Evolutionary conservation across 2,113 vertebrate genomes (phyloP).

Genomic region (Lophura nycthemera): DNA sequence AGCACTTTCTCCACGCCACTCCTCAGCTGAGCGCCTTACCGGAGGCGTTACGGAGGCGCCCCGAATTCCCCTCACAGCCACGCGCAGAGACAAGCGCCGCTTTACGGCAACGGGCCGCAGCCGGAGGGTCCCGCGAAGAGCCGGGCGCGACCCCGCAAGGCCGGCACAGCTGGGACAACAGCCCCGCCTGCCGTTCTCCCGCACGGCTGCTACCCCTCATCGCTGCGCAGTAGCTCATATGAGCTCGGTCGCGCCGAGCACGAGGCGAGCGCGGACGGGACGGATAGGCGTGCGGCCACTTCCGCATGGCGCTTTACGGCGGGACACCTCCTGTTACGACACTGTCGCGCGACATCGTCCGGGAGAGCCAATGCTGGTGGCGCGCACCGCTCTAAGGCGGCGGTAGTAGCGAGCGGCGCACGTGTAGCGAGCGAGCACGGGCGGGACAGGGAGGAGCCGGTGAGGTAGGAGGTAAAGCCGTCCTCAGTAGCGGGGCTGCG

Average conservation of each 20-base stretch:
- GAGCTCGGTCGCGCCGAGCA: background rate
- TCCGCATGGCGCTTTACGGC: background rate
- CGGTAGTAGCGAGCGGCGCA: background rate
- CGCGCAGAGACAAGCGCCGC: too few species aligned
- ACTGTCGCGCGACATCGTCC: background rate
- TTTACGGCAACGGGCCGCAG: too few species aligned
- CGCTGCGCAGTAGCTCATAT: too few species aligned
- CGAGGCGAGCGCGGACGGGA: background rate
- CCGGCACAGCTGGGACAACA: background rate
- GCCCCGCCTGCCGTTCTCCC: constrained; percentile 25
- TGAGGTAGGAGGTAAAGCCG: background rate
- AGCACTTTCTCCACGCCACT: background rate
- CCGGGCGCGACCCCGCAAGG: too few species aligned
- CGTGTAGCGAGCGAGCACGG: background rate
- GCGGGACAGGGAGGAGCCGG: too few species aligned
- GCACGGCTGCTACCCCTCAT: background rate
- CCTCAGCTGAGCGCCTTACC: background rate
- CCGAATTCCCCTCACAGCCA: too few species aligned
- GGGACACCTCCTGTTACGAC: background rate
- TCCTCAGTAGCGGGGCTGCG: too few species aligned
- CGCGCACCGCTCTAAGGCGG: background rate
- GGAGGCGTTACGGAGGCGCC: too few species aligned
- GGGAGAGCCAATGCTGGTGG: background rate
- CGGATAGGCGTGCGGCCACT: background rate
- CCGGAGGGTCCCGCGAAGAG: too few species aligned